Conservation (phyloP, 2,797 vertebrate genomes). For the Phalanger gymnotis region DNA sequence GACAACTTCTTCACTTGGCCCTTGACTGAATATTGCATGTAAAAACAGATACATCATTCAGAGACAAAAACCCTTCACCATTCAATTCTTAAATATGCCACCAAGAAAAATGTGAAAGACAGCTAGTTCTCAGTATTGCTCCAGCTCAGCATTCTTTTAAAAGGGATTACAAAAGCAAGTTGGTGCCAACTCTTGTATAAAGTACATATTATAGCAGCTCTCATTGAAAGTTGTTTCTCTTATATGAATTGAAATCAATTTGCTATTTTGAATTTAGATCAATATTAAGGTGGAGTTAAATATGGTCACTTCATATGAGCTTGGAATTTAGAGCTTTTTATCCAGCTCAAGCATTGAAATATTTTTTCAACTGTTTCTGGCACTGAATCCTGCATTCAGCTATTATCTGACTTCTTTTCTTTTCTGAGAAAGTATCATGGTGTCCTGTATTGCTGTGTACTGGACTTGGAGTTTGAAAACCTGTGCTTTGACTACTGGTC, state of each 20-base stretch:
- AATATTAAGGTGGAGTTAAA: slow-evolving; percentile 50
- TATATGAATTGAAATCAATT: slow-evolving; percentile 48
- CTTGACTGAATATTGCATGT: slow-evolving; percentile 48
- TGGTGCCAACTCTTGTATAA: slow-evolving; percentile 43
- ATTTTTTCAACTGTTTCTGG: slow-evolving; percentile 48
- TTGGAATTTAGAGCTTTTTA: slow-evolving; percentile 39
- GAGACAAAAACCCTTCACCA: slow-evolving; percentile 38
- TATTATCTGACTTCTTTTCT: slow-evolving; percentile 25
- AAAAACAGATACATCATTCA: slow-evolving; percentile 56
- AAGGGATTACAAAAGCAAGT: slow-evolving; percentile 66
- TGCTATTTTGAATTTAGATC: slow-evolving; percentile 42
- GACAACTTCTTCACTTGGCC: slow-evolving; percentile 60
- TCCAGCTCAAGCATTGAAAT: neutral
- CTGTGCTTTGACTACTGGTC: neutral
- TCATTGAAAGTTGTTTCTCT: slow-evolving; percentile 19
- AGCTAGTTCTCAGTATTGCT: slow-evolving; percentile 60
- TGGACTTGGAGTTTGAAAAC: neutral
- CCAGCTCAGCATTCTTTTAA: slow-evolving; percentile 65
- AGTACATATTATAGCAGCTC: slow-evolving; percentile 38
- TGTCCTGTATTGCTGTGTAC: neutral
- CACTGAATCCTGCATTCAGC: slow-evolving; percentile 17
- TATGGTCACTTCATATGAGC: neutral
- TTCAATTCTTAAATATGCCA: slow-evolving; percentile 46
- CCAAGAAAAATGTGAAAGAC: slow-evolving; percentile 55
- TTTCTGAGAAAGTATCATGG: neutral